These are phyloP conservation scores for Pluvianellus socialis DNA, from an alignment of 2,113 vertebrate species.

Conservation along the genomic window DNA sequence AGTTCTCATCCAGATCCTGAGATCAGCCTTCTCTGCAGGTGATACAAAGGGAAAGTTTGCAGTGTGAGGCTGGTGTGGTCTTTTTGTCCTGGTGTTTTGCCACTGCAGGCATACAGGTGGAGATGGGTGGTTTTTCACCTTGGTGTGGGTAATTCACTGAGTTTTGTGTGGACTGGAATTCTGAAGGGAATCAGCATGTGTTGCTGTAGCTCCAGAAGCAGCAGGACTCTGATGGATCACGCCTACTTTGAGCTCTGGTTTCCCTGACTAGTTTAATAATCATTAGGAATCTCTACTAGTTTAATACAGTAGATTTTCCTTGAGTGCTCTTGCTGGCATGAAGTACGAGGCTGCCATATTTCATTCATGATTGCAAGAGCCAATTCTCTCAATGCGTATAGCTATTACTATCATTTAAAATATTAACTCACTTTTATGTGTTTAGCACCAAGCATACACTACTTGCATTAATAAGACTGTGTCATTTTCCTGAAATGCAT, in stretches of 20 bases:
- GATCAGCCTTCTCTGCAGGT: background rate
- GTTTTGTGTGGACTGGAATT: background rate
- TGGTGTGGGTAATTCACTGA: background rate
- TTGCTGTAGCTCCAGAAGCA: background rate
- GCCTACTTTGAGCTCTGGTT: background rate
- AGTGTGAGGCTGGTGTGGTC: rapidly evolving
- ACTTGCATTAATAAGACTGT: background rate
- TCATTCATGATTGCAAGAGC: background rate
- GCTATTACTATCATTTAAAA: background rate
- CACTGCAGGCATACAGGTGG: background rate
- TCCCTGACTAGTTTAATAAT: background rate
- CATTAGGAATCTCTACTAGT: background rate
- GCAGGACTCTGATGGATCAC: background rate
- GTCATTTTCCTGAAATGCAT: background rate
- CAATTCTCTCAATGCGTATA: background rate
- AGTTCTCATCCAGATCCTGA: background rate
- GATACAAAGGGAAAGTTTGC: background rate
- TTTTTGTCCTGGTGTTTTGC: background rate
- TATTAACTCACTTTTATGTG: background rate
- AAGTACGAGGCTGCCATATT: background rate
- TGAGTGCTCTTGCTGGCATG: background rate
- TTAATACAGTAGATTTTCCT: background rate
- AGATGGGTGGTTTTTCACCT: background rate
- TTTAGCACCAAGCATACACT: background rate
- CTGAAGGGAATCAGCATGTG: background rate